A percentile compares a stretch with the other conserved stretches of the same genome.
These are phyloP conservation scores for Psittacara wagleri DNA, from an alignment of 2,113 vertebrate genomes.

Conservation along the genomic window DNA sequence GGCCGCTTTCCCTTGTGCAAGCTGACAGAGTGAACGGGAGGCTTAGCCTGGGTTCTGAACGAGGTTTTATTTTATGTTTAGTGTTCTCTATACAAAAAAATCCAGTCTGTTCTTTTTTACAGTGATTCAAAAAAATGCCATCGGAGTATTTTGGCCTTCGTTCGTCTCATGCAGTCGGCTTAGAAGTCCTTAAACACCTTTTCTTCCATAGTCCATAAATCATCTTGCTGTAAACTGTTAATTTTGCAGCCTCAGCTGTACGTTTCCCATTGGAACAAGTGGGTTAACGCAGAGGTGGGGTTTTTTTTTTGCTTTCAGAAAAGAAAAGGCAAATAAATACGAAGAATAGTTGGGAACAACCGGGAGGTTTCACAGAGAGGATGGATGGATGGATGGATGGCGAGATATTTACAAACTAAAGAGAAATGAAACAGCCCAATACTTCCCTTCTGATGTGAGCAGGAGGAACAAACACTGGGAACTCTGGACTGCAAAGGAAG, in stretches of 20 bases:
- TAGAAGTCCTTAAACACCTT: slow-evolving; percentile 66
- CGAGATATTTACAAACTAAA: slow-evolving; percentile 53
- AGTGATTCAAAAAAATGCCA: slow-evolving; percentile 71
- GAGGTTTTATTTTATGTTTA: slow-evolving; percentile 81
- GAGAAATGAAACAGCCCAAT: not conserved
- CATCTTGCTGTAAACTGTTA: slow-evolving; percentile 34
- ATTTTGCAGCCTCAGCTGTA: slow-evolving; percentile 35
- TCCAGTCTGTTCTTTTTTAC: slow-evolving; percentile 67
- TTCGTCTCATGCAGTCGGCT: slow-evolving; percentile 74
- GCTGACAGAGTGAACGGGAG: accelerated
- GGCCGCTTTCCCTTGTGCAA: not conserved
- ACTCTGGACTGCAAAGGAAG: not conserved
- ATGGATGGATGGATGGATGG: not conserved
- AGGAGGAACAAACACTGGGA: not conserved
- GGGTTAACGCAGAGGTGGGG: slow-evolving; percentile 60
- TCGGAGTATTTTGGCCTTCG: slow-evolving; percentile 75
- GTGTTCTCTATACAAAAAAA: slow-evolving; percentile 83
- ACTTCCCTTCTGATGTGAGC: not conserved
- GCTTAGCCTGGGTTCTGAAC: slow-evolving; percentile 56
- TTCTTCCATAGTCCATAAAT: slow-evolving; percentile 36
- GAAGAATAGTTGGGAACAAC: slow-evolving; percentile 49
- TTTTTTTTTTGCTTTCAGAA: not conserved
- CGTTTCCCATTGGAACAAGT: slow-evolving; percentile 39
- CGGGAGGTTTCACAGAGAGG: slow-evolving; percentile 8
- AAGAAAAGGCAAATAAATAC: slow-evolving; percentile 23